A percentile compares a stretch with the other conserved stretches of the same genome.
phyloP scores from a whole-genome alignment of 2,113 vertebrate genomes.

The Rhadina sibilatrix region DNA sequence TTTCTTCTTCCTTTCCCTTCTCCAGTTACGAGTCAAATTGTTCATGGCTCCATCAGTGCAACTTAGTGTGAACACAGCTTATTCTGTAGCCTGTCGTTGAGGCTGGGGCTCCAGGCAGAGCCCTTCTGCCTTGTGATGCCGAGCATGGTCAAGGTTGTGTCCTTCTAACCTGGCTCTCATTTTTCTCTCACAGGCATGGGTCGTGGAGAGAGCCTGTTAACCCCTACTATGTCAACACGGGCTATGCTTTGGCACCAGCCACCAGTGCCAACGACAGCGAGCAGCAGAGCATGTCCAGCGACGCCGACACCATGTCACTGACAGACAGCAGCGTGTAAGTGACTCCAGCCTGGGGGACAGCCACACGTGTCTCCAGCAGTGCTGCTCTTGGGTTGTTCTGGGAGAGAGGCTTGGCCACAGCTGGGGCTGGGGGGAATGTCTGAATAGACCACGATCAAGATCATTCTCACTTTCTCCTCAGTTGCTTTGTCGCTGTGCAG shows the following conservation, averaged over 20 bases:
- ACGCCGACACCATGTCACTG: conserved; percentile 94
- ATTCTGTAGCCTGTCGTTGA: neutral
- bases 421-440: neutral
- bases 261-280: conserved; percentile 98
- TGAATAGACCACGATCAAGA: neutral
- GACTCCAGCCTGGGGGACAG: neutral
- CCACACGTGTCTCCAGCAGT: fast-evolving
- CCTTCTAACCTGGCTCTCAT: neutral
- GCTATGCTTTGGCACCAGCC: conserved; percentile 90
- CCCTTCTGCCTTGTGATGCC: neutral
- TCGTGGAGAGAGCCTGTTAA: conserved; percentile 90
- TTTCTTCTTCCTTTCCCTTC: neutral
- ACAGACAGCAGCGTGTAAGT: conserved; percentile 94
- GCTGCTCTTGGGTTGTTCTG: neutral
- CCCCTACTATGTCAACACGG: conserved; percentile 94
- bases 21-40: neutral
- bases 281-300: conserved; percentile 99
- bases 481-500: neutral
- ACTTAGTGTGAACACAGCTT: neutral
- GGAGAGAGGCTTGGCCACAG: neutral
- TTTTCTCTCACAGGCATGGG: conserved; percentile 72
- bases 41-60: neutral
- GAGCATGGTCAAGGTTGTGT: neutral
- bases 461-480: neutral
- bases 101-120: neutral